Evolutionary conservation across 2,888 invertebrate genomes (phyloP).

Genomic region (Ormyrus pomaceus): DNA sequence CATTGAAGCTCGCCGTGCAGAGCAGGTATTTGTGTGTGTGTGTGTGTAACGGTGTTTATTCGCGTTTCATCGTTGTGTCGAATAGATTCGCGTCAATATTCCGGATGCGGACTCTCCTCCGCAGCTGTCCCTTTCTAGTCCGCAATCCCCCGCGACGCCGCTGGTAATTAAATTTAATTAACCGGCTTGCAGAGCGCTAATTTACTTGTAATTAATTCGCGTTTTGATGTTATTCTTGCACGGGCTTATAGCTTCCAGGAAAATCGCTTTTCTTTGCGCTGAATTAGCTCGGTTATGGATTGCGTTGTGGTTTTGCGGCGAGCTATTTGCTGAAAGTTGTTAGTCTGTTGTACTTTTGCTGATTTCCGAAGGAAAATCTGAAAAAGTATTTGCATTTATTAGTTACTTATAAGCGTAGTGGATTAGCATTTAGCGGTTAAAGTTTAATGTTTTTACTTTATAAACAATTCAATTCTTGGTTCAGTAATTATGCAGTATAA

Average conservation of each 20-base stretch:
- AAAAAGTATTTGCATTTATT: too few species aligned
- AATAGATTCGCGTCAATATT: not conserved
- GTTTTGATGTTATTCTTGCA: constrained; percentile 5
- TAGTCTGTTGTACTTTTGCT: too few species aligned
- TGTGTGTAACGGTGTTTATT: not conserved
- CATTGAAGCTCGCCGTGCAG: not conserved
- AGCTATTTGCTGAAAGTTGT: too few species aligned
- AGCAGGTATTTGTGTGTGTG: not conserved
- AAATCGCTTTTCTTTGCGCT: not conserved
- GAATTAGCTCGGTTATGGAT: not conserved
- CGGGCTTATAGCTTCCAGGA: not conserved
- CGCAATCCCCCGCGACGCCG: not conserved
- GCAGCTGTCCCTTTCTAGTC: not conserved
- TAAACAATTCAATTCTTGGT: too few species aligned
- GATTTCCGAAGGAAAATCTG: too few species aligned
- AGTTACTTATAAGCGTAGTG: too few species aligned
- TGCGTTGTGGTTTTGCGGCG: too few species aligned
- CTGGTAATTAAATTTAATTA: constrained; percentile 43
- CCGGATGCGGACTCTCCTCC: not conserved
- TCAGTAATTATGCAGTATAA: too few species aligned
- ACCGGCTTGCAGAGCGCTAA: constrained; percentile 22
- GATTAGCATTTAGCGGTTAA: too few species aligned
- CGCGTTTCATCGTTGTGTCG: not conserved
- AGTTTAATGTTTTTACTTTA: too few species aligned
- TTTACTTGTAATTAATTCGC: constrained; percentile 32